Evolutionary conservation across 2,888 invertebrate genomes (phyloP).

Genomic region (Phymatocera aterrima): DNA sequence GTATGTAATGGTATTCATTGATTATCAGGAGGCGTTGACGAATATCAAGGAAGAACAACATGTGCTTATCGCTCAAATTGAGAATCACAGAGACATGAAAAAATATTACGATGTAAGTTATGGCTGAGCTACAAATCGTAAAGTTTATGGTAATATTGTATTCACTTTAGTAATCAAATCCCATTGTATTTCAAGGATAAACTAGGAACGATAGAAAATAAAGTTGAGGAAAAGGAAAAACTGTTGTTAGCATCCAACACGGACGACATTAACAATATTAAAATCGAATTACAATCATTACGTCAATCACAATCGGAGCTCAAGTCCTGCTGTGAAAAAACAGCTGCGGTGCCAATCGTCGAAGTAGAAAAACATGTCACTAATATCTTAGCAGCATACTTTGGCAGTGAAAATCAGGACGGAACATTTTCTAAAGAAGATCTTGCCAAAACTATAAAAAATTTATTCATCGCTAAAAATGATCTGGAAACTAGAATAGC

Average conservation of each 20-base stretch:
- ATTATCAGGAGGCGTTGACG: slow-evolving; percentile 57
- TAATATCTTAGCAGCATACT: slow-evolving; percentile 60
- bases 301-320: slow-evolving; percentile 60
- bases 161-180: not conserved
- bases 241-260: slow-evolving; percentile 49
- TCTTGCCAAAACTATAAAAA: slow-evolving; percentile 59
- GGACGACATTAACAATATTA: slow-evolving; percentile 61
- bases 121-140: not conserved
- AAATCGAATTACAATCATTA: slow-evolving; percentile 62
- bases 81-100: slow-evolving; percentile 53
- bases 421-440: slow-evolving; percentile 57
- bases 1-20: not conserved
- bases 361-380: slow-evolving; percentile 61
- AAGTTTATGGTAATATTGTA: not conserved
- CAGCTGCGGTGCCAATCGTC: slow-evolving; percentile 47
- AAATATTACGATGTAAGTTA: slow-evolving; percentile 59
- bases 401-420: slow-evolving; percentile 52
- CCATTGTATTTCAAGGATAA: slow-evolving; percentile 57
- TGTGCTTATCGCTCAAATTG: slow-evolving; percentile 42
- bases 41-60: slow-evolving; percentile 58
- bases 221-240: slow-evolving; percentile 51
- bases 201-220: slow-evolving; percentile 56
- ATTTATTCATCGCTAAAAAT: slow-evolving; percentile 80
- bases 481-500: slow-evolving; percentile 78
- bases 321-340: slow-evolving; percentile 62